phyloP scores from a whole-genome alignment of 2,797 vertebrate species.

The Leptatherina wallacei region DNA sequence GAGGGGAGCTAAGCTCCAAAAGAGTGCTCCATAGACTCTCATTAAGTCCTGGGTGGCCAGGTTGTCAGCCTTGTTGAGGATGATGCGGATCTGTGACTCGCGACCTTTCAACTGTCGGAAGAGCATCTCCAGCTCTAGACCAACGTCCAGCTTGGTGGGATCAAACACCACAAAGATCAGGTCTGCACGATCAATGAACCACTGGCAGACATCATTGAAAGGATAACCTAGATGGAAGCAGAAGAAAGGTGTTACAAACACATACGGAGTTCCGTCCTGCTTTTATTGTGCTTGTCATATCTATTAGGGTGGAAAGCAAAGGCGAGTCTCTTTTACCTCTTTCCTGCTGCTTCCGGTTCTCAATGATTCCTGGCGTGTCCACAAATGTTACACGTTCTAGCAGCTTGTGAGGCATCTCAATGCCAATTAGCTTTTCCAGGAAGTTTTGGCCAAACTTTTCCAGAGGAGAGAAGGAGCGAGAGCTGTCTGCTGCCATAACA shows the following conservation, averaged over 20 bases:
- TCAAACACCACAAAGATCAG: constrained; percentile 98
- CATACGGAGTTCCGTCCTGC: not conserved
- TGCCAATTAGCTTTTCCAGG: constrained; percentile 96
- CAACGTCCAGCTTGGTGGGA: constrained; percentile 97
- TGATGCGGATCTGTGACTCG: constrained; percentile 98
- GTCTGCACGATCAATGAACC: constrained; percentile 98
- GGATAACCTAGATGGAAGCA: constrained; percentile 88
- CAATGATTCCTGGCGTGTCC: constrained; percentile 97
- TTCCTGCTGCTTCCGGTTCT: constrained; percentile 99
- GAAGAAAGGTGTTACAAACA: constrained; percentile 11
- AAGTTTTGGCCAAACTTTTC: constrained; percentile 99
- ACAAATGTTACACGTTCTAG: constrained; percentile 96
- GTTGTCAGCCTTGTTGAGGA: constrained; percentile 97
- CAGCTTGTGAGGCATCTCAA: constrained; percentile 97
- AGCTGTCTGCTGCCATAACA: constrained; percentile 97
- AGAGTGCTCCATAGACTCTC: constrained; percentile 96
- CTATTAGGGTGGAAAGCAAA: not conserved
- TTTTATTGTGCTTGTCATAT: not conserved
- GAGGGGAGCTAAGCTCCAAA: constrained; percentile 97
- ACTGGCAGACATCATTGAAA: constrained; percentile 98
- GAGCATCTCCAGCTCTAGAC: constrained; percentile 96
- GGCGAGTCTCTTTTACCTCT: constrained; percentile 84
- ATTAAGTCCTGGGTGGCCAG: constrained; percentile 96
- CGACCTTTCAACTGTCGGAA: constrained; percentile 97
- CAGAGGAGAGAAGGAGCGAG: constrained; percentile 94